Percentiles rank a stretch among this genome's conserved stretches.
phyloP scores from a whole-genome alignment of 2,797 vertebrate genomes.

The Clamator glandarius region DNA sequence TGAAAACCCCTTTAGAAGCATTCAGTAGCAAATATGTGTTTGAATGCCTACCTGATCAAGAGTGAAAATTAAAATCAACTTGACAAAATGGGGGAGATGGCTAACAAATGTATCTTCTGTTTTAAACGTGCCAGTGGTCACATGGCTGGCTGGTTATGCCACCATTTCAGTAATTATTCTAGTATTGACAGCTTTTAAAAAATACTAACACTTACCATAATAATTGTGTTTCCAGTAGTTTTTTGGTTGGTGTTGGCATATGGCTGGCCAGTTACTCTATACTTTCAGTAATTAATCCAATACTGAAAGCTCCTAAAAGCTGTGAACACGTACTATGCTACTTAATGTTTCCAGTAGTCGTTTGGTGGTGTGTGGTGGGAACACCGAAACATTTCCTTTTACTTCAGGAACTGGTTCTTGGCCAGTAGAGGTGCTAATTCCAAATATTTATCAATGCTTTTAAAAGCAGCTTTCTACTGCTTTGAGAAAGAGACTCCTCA shows the following conservation, averaged over 20 bases:
- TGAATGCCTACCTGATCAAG: background rate
- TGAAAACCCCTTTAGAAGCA: background rate
- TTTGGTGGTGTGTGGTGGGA: background rate
- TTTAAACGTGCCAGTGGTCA: background rate
- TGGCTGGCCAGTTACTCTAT: background rate
- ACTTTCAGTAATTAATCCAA: background rate
- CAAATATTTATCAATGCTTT: constrained; percentile 31
- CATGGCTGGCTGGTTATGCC: background rate
- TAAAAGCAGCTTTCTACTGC: background rate
- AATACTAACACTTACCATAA: background rate
- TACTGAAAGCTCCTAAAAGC: background rate
- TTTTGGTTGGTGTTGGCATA: background rate
- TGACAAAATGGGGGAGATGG: background rate
- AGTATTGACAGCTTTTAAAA: background rate
- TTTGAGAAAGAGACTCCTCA: background rate
- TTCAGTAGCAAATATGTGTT: background rate
- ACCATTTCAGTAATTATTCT: background rate
- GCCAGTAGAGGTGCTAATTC: background rate
- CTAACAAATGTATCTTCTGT: background rate
- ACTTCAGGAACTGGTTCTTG: background rate
- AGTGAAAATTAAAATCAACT: background rate
- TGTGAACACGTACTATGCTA: accelerated
- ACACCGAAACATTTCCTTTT: background rate
- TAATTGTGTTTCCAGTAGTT: background rate
- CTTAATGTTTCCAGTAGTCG: background rate